phyloP scores from a whole-genome alignment of 2,113 vertebrate species.

The Salvator merianae region DNA sequence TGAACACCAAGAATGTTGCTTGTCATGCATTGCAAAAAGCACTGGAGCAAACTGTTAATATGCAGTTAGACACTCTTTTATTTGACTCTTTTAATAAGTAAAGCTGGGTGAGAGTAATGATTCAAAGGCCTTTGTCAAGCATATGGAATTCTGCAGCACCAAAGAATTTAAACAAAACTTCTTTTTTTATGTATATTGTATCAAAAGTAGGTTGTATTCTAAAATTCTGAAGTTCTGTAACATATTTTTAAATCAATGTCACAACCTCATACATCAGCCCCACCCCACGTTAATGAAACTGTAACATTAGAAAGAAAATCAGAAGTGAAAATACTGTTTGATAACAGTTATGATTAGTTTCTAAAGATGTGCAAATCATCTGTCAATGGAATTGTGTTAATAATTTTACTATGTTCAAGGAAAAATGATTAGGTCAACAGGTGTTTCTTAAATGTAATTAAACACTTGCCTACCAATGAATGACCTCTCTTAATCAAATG shows the following conservation, averaged over 20 bases:
- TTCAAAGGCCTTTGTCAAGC: neutral
- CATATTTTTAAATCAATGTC: neutral
- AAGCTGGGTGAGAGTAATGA: neutral
- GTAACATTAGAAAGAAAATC: conserved; percentile 6
- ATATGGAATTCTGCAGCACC: neutral
- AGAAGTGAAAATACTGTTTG: neutral
- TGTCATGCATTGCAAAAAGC: too few species aligned
- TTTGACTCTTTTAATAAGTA: neutral
- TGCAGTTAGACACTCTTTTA: neutral
- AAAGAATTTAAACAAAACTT: neutral
- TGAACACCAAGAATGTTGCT: too few species aligned
- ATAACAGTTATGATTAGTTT: neutral
- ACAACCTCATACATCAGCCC: neutral
- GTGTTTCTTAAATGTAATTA: neutral
- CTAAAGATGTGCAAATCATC: conserved; percentile 4
- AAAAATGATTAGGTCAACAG: conserved; percentile 13
- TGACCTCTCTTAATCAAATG: conserved; percentile 1
- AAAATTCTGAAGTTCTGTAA: neutral
- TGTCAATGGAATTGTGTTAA: conserved; percentile 3
- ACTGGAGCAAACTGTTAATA: too few species aligned
- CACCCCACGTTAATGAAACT: conserved; percentile 1
- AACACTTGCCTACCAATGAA: conserved; percentile 14
- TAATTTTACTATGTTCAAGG: neutral
- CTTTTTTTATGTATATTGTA: neutral
- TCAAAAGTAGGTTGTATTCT: neutral